These are phyloP conservation scores for Indicator indicator DNA, from an alignment of 2,113 vertebrate species.

Conservation along the genomic window DNA sequence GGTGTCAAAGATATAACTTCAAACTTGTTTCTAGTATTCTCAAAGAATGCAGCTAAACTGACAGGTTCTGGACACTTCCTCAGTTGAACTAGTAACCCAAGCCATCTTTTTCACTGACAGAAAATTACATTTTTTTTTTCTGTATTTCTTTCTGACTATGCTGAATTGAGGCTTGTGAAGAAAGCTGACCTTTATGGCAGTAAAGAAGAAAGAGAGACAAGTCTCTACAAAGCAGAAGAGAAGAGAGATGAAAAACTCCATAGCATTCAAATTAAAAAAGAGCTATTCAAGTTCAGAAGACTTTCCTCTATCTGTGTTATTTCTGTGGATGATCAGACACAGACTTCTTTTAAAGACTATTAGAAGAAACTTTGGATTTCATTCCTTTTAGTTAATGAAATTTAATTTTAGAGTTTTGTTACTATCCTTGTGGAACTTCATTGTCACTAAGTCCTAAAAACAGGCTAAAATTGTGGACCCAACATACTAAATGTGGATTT, in stretches of 20 bases:
- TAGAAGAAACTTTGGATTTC: not conserved
- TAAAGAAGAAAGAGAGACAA: not conserved
- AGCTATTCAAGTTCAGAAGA: not conserved
- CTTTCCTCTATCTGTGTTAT: not conserved
- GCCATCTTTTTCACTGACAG: conserved; percentile 7
- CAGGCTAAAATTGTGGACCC: not conserved
- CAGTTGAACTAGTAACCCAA: not conserved
- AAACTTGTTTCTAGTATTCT: not conserved
- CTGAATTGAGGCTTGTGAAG: not conserved
- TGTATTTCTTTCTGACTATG: conserved; percentile 4
- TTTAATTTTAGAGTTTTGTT: not conserved
- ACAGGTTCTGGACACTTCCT: not conserved
- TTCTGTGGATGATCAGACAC: not conserved
- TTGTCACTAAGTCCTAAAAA: not conserved
- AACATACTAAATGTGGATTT: not conserved
- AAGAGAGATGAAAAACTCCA: not conserved
- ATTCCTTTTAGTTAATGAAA: not conserved
- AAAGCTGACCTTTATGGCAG: conserved; percentile 8
- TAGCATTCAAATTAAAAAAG: not conserved
- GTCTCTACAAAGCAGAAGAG: not conserved
- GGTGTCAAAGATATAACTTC: not conserved
- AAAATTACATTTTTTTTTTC: not conserved
- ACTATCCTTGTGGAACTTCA: not conserved
- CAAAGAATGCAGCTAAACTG: not conserved
- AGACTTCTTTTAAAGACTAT: not conserved